phyloP scores from a whole-genome alignment of 2,113 vertebrate genomes.

The Centropus bengalensis region DNA sequence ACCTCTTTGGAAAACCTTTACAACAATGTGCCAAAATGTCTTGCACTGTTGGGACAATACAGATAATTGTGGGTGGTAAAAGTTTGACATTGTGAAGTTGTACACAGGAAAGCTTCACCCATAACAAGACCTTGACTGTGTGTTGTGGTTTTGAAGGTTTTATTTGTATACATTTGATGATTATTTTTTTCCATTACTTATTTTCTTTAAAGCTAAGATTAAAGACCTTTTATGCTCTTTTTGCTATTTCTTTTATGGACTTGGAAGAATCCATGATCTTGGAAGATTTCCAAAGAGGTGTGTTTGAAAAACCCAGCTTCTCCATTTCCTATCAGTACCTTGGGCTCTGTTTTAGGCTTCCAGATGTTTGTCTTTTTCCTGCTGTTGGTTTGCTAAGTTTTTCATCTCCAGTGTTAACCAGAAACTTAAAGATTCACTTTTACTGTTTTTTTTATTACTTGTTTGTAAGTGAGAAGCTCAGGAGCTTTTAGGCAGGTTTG shows the following conservation, averaged over 20 bases:
- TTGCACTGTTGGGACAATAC: background rate
- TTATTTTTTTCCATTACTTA: conserved; percentile 3
- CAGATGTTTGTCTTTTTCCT: background rate
- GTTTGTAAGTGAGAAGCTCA: background rate
- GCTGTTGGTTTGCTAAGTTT: background rate
- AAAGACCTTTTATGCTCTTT: background rate
- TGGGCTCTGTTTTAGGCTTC: background rate
- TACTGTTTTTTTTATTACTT: background rate
- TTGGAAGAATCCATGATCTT: background rate
- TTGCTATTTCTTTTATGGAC: background rate
- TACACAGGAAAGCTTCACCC: background rate
- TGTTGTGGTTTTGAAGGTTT: conserved; percentile 13
- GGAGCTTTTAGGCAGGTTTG: background rate
- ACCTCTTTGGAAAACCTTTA: background rate
- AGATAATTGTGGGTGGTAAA: background rate
- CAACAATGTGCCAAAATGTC: background rate
- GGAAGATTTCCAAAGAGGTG: background rate
- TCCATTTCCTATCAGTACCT: background rate
- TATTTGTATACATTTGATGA: background rate
- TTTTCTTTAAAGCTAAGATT: background rate
- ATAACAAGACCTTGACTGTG: background rate
- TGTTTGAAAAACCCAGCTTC: background rate
- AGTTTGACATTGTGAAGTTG: background rate
- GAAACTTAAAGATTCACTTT: background rate
- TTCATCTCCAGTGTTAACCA: background rate